Base-by-base conservation (phyloP, 1,140 invertebrate genomes). In the Archivesica marissinica region DNA sequence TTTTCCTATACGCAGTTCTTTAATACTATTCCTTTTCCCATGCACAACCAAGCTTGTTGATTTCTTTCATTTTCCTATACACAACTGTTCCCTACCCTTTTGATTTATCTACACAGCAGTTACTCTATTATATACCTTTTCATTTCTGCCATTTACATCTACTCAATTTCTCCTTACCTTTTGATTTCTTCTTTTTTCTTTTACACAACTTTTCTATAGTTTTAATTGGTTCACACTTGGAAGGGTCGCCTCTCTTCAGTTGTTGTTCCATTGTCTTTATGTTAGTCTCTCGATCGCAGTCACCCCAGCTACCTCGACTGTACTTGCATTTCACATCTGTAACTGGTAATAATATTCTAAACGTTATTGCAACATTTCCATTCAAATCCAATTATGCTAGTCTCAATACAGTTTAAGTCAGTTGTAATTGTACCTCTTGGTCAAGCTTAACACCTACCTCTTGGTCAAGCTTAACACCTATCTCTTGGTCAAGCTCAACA, bases 231-330 rank as follows among this genome's bases (percentile, higher is more conserved):
- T 41, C 23, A 61, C 74, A 77, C 13, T 9, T 20, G 20, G 23
- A 1, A 7, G 74, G 54, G 35, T 59, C 33, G n/a, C 74, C 74
- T 28, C 23, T 17, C 33, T 77, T 77, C 1, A 77, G 33, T 23
- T 30, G 4, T 25, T 39, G 28, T 38, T 59, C 50, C n/a, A 25
- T 54, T 39, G 82, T 78, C 81, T 86, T 83, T 7, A 56, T 74
- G 17, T 90, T 86, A 30, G 87, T 89, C 0, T 25, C 56, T 20
- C 87, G 70, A 52, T 90, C 87, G 86, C 90, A 90, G 20, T 87
- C 86, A 56, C 85, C 85, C 90, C 90, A 90, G 17, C 77, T 77
- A 30, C 25, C 41, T 20, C 81, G 25, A 17, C 64, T 35, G 66
- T 90, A 90, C 54, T 90, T 87, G 70, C 90, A 90, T 47, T 74